A percentile compares a stretch with the other conserved stretches of the same genome.
Evolutionary conservation across 1,140 invertebrate species (phyloP).

Genomic region (Ganaspis sp.): DNA sequence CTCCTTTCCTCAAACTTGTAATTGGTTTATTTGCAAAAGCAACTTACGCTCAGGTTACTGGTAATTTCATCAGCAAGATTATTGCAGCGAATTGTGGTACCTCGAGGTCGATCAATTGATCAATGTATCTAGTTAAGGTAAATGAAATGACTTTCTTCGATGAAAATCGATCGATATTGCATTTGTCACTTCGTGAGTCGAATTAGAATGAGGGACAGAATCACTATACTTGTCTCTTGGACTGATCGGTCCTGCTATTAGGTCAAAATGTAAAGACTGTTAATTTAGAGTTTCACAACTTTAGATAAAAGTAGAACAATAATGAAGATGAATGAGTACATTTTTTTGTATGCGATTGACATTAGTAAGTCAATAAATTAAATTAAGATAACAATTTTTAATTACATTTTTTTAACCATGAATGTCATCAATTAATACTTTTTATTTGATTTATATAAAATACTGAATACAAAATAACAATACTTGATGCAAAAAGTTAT

Average conservation of each 20-base stretch:
- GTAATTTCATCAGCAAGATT: constrained; percentile 32
- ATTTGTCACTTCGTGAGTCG: background rate
- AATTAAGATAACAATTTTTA: too few relatives aligned
- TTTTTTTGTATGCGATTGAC: too few relatives aligned
- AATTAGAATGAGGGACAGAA: background rate
- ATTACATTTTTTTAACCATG: too few relatives aligned
- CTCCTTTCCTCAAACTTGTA: background rate
- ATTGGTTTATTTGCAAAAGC: background rate
- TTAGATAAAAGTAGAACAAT: too few relatives aligned
- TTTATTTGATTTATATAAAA: too few relatives aligned
- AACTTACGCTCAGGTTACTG: background rate
- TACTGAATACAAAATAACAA: too few relatives aligned
- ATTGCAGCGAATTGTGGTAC: constrained; percentile 5
- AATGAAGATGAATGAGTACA: too few relatives aligned
- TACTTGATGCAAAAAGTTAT: too few relatives aligned
- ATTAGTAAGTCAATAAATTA: too few relatives aligned
- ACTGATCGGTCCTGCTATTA: background rate
- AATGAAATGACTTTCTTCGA: constrained; percentile 10
- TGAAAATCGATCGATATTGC: constrained; percentile 12
- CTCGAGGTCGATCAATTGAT: constrained; percentile 4
- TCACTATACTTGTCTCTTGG: background rate
- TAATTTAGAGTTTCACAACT: too few relatives aligned
- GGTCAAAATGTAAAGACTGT: too few relatives aligned
- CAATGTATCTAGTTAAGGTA: constrained; percentile 24
- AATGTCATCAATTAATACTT: too few relatives aligned